Evolutionary conservation across 92 coral and sea anemone genomes (phyloP), one percentile per base, ranked within the genome.

Genomic region (Zoanthus solanderi): DNA sequence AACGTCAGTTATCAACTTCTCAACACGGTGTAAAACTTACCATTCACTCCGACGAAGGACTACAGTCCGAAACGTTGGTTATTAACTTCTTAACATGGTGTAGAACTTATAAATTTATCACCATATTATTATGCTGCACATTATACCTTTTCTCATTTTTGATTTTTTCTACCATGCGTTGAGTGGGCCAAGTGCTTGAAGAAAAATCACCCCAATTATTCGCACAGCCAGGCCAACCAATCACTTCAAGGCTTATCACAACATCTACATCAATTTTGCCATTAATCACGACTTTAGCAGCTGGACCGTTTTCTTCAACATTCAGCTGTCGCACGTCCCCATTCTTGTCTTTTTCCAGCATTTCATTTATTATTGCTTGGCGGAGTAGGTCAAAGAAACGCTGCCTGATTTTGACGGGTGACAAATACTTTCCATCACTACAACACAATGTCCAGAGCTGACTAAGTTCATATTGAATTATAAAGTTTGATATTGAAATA

Each of bases 291-390:
- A 91, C 66, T 29, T 89, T 88, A 13, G 89, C 94, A 16, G 94
- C 94, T 3, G 94, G 92, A 17, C 94, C 94, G 29, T 88, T 78
- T 29, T 46, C 56, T 16, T 84, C 87, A 18, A 71, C 87, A 17
- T 31, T 71, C 29, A 84, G 50, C 3, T 50, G 30, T 6, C 4
- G n/a, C 46, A 75, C 17, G 0, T 37, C 15, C 1, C 7, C 14
- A 8, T 5, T 45, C 42, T 1, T 34, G 9, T 53, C 6, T 8
- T 83, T 13, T n/a, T 57, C 48, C 13, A 46, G 65, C 53, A 7
- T 17, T 18, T 72, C 0, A 4, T 11, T 23, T 46, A 6, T 18
- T 23, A 85, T 60, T 9, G 71, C 68, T 28, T 72, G 34, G 2
- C 58, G 17, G 30, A 91, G 75, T 68, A 88, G 83, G 28, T 23